These are phyloP conservation scores for Spilosoma lubricipeda DNA, from an alignment of 2,888 invertebrate species.

Conservation along the genomic window DNA sequence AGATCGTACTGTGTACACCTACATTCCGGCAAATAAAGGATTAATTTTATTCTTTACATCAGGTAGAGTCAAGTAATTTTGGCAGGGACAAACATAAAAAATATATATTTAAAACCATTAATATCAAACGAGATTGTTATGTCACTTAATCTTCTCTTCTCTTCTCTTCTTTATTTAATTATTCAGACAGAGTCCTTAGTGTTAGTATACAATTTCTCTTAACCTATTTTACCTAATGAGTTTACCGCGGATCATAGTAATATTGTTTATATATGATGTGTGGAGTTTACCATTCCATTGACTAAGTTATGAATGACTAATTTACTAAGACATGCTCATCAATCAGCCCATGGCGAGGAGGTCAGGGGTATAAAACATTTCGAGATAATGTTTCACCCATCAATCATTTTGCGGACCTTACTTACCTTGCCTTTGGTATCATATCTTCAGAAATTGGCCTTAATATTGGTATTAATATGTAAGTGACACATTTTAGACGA, in stretches of 20 bases:
- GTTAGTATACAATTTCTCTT: too few species aligned
- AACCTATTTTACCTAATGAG: background rate
- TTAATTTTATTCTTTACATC: too few species aligned
- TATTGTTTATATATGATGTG: too few species aligned
- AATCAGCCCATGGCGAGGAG: constrained; percentile 15
- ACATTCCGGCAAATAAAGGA: too few species aligned
- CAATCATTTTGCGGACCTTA: constrained; percentile 20
- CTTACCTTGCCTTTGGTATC: constrained; percentile 8
- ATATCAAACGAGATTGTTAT: background rate
- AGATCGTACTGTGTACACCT: too few species aligned
- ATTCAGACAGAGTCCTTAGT: too few species aligned
- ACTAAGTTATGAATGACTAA: constrained; percentile 17
- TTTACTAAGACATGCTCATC: constrained; percentile 20
- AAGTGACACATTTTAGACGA: constrained; percentile 14
- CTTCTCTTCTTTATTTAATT: too few species aligned
- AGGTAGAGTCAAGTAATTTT: too few species aligned
- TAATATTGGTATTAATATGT: constrained; percentile 19
- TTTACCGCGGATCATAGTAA: too few species aligned
- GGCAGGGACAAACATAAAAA: too few species aligned
- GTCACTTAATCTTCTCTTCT: too few species aligned
- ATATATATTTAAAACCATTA: background rate
- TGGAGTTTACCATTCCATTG: constrained; percentile 10
- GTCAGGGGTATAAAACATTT: constrained; percentile 17
- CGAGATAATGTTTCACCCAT: constrained; percentile 19
- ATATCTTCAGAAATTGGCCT: constrained; percentile 14